Percentiles rank a stretch among this genome's conserved stretches.
Evolutionary conservation across 2,113 vertebrate species (phyloP).

Genomic region (Onychostruthus taczanowskii): DNA sequence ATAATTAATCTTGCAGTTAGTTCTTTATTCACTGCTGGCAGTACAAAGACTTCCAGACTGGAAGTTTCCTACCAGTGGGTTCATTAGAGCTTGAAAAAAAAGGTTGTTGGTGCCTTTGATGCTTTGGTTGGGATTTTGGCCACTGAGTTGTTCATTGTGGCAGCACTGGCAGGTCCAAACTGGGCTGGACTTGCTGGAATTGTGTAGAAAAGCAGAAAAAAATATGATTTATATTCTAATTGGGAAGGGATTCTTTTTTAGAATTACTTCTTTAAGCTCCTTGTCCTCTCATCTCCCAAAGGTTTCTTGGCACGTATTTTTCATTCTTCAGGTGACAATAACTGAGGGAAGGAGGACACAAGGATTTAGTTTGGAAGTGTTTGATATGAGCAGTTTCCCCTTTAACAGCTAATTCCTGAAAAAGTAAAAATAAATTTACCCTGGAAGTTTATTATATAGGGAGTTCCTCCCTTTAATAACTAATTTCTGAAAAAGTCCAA

Average conservation of each 20-base stretch:
- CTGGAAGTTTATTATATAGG: neutral
- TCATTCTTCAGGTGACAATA: neutral
- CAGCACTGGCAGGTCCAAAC: neutral
- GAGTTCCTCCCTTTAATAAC: neutral
- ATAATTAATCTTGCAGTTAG: neutral
- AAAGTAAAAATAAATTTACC: neutral
- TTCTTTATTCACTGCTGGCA: neutral
- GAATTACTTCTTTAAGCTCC: neutral
- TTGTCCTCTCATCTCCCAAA: neutral
- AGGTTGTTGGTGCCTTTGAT: neutral
- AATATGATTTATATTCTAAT: fast-evolving
- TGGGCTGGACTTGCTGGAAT: neutral
- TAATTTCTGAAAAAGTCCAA: neutral
- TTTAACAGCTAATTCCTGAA: neutral
- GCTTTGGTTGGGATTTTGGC: neutral
- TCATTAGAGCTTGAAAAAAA: neutral
- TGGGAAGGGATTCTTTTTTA: neutral
- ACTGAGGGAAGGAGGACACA: neutral
- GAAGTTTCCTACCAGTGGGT: neutral
- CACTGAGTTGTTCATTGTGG: neutral
- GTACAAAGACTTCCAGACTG: fast-evolving
- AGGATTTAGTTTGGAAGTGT: neutral
- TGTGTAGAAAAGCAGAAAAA: too few species aligned
- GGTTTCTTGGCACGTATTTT: neutral
- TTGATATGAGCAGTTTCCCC: neutral